Evolutionary conservation across 2,113 vertebrate species (phyloP), one percentile per base, ranked within the genome.

Genomic region (Turnix velox): DNA sequence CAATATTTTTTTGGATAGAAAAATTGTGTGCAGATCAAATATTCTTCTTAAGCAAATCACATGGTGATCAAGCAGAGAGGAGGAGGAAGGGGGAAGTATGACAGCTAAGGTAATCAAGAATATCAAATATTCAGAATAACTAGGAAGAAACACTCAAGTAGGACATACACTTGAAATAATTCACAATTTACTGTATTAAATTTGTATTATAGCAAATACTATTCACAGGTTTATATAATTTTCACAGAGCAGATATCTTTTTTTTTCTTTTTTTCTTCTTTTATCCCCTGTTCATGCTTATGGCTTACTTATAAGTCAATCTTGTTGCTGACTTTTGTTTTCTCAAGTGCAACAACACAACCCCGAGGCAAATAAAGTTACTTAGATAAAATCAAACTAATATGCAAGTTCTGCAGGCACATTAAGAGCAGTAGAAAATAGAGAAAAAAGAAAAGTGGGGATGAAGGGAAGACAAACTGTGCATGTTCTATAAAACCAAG

Each of bases 21-120:
- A 74, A 78, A 43, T 1, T 17, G 35, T 4, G 8, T 5, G 14
- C 66, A 79, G 31, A 73, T 7, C 30, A 67, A 73, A 10, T 43
- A 52, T 52, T 71, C 49, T 55, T 61, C 24, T 71, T 48, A 43
- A 66, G 48, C 45, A 81, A 81, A 59, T 12, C 40, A 72, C 25
- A 7, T 24, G 23, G 27, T 52, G 33, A 61, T 85, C 58, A 76
- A 19, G 1, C 7, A 30, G 28, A 28, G n/a, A 45, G 30, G 19
- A 3, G 3, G 18, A 2, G 7, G 7, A 9, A 4, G 20, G 3
- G 3, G 15, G 6, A 8, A 22, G 12, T 10, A 37, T 43, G 40
- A 81, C 16, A 37, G 59, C 33, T 72, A 43, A 20, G 49, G 37
- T 27, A 59, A 74, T 4, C 46, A 18, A 33, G 8, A 49, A 43